Evolutionary conservation across 1,140 invertebrate genomes (phyloP), one percentile per base, ranked within the genome.

Genomic region (Lordiphosa stackelbergi): DNA sequence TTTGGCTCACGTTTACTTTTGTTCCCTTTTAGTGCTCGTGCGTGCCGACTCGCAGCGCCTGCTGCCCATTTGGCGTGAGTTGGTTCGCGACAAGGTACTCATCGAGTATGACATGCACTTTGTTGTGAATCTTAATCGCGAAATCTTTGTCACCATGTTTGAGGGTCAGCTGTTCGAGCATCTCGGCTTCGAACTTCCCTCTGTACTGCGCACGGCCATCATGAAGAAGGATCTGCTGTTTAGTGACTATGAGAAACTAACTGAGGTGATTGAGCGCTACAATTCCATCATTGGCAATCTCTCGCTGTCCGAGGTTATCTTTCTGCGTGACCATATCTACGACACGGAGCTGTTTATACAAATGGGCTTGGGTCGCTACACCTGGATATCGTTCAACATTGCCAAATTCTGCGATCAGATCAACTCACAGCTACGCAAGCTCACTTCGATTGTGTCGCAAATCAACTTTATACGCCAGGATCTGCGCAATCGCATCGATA

Each of bases 351-450:
- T 93, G 16, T 90, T 92, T 38, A 93, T 97, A 48, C 91, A 94
- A 54, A 94, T 94, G 19, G 95, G 95, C 5, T 85, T 94, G 0
- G 93, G 92, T 5, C 90, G 95, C 24, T 92, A 96, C 24, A 95
- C 93, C 51, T 97, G 95, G 95, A 93, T 92, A 58, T 95, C 94
- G 0, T 88, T 96, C 3, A 92, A 93, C 9, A 95, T 97, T 41
- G 88, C 88, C 34, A 94, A 96, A 48, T 97, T 94, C 78, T 90
- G 92, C 9, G 64, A 87, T 0, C 88, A 88, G 16, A 94, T 92
- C 41, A 77, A 81, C 11, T 69, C 62, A 0, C 85, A 90, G 52
- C 54, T 91, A 9, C 90, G 90, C 24, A 91, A 91, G 69, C 89
- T 95, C 51, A 89, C 89, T 35, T 92, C 92, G 0, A 88, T 93